Evolutionary conservation across 1,140 invertebrate species (phyloP), one percentile per base, ranked within the genome.

Genomic region (Ceratina australensis): DNA sequence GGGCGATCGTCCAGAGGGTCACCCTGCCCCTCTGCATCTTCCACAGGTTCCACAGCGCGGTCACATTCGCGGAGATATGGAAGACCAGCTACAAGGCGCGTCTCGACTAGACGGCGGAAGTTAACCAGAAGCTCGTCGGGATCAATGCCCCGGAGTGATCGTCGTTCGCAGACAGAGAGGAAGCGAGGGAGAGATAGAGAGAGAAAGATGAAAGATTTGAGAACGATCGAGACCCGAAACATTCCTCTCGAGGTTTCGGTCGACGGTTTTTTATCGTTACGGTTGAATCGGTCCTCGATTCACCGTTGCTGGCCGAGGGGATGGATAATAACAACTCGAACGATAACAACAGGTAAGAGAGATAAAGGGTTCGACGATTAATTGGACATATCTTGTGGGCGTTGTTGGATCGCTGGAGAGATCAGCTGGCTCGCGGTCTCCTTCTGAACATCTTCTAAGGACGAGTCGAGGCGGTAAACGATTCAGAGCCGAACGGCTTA

Each of bases 21-120:
- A 98, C 97, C 84, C 93, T 99, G 60, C 98, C 98, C 13, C 95
- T 99, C 63, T 97, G 97, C 93, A 99, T 99, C 90, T 99, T 99
- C 95, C 97, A 98, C 92, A 95, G 97, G 80, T 99, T 99, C 95
- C 98, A 99, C 93, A 98, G 98, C 49, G 97, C 97, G 24, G 97
- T 99, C 28, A 98, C 98, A 93, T 95, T 99, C 79, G 98, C 98
- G 81, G 98, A 99, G 92, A 98, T 99, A 78, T 99, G 98, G 98
- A 98, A 98, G 93, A 98, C 98, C 82, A 98, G 97, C 89, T 99
- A 99, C 94, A 98, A 98, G 93, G 96, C 96, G 79, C 95, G 96
- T 80, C 93, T 97, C 88, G 96, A 97, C 92, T 97, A 95, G 33
- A 59, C 52, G 64, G 50, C 12, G 33, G 13, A 15, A 47, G 24